A percentile compares a stretch with the other conserved stretches of the same genome.
Evolutionary conservation across 2,888 invertebrate genomes (phyloP).

Genomic region (Altica lythri): DNA sequence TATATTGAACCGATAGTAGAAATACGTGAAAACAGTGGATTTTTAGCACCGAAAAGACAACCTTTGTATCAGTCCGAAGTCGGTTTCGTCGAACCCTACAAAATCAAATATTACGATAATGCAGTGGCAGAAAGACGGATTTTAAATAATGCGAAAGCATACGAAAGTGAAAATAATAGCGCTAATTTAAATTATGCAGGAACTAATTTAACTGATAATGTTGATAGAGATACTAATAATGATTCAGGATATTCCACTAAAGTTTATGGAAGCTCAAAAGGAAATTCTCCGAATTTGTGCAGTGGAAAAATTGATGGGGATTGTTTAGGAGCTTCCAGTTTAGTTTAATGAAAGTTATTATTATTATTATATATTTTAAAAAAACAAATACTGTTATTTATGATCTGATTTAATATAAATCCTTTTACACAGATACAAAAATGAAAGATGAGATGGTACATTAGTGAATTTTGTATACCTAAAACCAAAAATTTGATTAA

Average conservation of each 20-base stretch:
- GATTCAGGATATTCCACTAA: constrained; percentile 87
- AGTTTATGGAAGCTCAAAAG: constrained; percentile 77
- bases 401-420: no score
- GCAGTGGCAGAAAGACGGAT: constrained; percentile 51
- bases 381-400: no score
- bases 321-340: constrained; percentile 66
- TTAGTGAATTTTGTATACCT: no score
- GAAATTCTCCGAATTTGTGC: constrained; percentile 76
- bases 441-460: no score
- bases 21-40: constrained; percentile 46
- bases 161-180: constrained; percentile 21
- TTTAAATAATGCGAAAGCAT: constrained; percentile 45
- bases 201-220: constrained; percentile 45
- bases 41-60: constrained; percentile 34
- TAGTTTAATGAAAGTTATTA: constrained; percentile 56
- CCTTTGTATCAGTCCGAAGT: constrained; percentile 38
- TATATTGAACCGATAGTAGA: constrained; percentile 53
- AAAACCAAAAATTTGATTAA: no score
- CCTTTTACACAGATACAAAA: no score
- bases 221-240: constrained; percentile 73
- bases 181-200: constrained; percentile 14
- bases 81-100: constrained; percentile 37
- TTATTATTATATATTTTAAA: no score
- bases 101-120: constrained; percentile 38
- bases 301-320: constrained; percentile 57